A percentile compares a stretch with the other conserved stretches of the same genome.
Conservation (phyloP, 2,888 invertebrate genomes). For the Urechis unicinctus region DNA sequence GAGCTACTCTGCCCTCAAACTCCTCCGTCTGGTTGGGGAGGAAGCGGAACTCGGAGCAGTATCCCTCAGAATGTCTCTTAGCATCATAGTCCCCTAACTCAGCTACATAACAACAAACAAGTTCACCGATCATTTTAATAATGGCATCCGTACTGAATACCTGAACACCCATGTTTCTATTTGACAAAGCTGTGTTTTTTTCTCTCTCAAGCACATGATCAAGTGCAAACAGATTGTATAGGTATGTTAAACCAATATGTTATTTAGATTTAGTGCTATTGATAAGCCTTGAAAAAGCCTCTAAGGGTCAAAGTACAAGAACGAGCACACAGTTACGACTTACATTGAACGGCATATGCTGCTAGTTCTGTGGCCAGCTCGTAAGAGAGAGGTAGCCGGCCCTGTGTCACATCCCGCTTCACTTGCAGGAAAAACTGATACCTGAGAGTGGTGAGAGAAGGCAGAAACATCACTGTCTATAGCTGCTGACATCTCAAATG, state of each 20-base stretch:
- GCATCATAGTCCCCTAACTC: slow-evolving; percentile 92
- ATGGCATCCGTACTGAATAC: too few species aligned
- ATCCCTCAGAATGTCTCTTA: slow-evolving; percentile 77
- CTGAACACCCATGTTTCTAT: too few species aligned
- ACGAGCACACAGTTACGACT: too few species aligned
- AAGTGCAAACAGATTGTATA: too few species aligned
- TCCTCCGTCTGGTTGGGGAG: slow-evolving; percentile 87
- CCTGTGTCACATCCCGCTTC: slow-evolving; percentile 92
- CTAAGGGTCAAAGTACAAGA: neutral
- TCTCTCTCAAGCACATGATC: too few species aligned
- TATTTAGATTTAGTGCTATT: too few species aligned
- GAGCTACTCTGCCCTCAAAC: slow-evolving; percentile 78
- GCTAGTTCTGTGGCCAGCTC: slow-evolving; percentile 87
- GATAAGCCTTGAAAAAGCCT: neutral
- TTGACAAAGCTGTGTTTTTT: too few species aligned
- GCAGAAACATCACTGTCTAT: too few species aligned
- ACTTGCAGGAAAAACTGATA: slow-evolving; percentile 96
- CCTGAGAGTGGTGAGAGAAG: too few species aligned
- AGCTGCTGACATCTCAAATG: too few species aligned
- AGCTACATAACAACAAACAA: slow-evolving; percentile 61
- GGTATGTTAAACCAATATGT: too few species aligned
- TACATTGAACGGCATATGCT: slow-evolving; percentile 89
- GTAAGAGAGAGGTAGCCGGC: slow-evolving; percentile 76
- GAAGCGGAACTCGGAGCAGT: slow-evolving; percentile 90
- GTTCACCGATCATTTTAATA: too few species aligned